Evolutionary conservation across 1,140 invertebrate species (phyloP).

Genomic region (Lethocerus indicus): DNA sequence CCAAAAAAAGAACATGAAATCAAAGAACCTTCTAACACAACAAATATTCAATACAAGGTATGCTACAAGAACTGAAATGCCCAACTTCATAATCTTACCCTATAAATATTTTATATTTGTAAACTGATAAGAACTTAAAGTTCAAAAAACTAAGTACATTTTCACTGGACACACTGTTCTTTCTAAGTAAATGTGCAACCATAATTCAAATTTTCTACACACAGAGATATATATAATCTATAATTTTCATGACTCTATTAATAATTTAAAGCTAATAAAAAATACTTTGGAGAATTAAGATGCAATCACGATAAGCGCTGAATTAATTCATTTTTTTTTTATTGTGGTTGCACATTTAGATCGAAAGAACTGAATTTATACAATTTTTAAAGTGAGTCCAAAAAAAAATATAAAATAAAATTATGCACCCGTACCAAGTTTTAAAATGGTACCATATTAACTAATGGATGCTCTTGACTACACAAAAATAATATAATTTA

Average conservation of each 20-base stretch:
- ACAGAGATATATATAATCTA: too few species aligned
- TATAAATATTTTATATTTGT: conserved; percentile 13
- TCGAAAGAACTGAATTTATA: too few species aligned
- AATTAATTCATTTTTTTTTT: neutral
- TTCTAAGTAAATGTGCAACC: conserved; percentile 10
- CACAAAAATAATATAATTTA: conserved; percentile 3
- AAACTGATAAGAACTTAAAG: conserved; percentile 11
- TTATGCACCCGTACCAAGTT: too few species aligned
- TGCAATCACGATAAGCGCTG: too few species aligned
- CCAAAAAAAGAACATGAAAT: conserved; percentile 9
- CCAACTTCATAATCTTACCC: conserved; percentile 10
- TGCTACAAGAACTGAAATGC: conserved; percentile 12
- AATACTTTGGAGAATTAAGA: too few species aligned
- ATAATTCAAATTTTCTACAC: too few species aligned
- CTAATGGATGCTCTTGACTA: neutral
- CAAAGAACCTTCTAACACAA: conserved; percentile 11
- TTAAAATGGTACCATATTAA: too few species aligned
- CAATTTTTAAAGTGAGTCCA: conserved; percentile 12
- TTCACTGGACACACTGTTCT: conserved; percentile 12
- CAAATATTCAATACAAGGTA: conserved; percentile 5
- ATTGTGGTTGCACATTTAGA: neutral
- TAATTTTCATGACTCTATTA: too few species aligned
- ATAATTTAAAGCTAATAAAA: too few species aligned
- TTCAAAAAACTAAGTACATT: conserved; percentile 13
- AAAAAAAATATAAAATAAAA: conserved; percentile 6